Conservation (phyloP, 2,888 invertebrate species). For the Dinocampus coccinellae region DNA sequence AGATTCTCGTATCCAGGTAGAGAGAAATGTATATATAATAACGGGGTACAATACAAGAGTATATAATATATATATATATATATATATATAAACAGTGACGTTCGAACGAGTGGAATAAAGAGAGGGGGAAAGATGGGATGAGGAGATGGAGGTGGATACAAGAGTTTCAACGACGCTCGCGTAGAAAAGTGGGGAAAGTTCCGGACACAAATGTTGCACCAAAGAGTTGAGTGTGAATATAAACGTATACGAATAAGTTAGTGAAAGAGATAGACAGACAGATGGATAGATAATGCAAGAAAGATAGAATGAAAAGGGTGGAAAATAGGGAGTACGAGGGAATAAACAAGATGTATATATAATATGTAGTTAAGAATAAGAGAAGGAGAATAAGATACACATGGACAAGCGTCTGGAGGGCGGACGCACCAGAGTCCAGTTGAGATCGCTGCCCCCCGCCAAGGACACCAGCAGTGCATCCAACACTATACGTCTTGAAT, state of each 20-base stretch:
- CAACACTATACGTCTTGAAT: constrained; percentile 47
- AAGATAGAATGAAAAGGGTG: neutral
- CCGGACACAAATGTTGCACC: neutral
- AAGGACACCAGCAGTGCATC: constrained; percentile 61
- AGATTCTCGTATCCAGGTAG: constrained; percentile 38
- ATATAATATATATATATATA: too few relatives aligned
- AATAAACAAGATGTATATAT: constrained; percentile 15
- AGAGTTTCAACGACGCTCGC: constrained; percentile 6
- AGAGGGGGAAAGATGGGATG: neutral
- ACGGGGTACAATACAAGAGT: constrained; percentile 32
- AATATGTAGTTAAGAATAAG: constrained; percentile 39
- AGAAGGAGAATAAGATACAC: constrained; percentile 43
- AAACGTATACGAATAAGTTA: neutral
- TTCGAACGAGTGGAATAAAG: constrained; percentile 14
- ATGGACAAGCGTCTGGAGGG: constrained; percentile 60
- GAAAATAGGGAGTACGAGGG: constrained; percentile 9
- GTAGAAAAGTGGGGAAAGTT: neutral
- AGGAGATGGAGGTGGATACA: neutral
- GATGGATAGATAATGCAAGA: too few relatives aligned
- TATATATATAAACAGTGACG: too few relatives aligned
- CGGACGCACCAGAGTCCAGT: constrained; percentile 56
- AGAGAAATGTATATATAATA: constrained; percentile 38
- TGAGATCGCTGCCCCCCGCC: constrained; percentile 65
- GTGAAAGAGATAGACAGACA: too few relatives aligned
- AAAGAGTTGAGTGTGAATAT: neutral